Conservation (phyloP, 2,888 invertebrate genomes). For the Theodoxus fluviatilis region DNA sequence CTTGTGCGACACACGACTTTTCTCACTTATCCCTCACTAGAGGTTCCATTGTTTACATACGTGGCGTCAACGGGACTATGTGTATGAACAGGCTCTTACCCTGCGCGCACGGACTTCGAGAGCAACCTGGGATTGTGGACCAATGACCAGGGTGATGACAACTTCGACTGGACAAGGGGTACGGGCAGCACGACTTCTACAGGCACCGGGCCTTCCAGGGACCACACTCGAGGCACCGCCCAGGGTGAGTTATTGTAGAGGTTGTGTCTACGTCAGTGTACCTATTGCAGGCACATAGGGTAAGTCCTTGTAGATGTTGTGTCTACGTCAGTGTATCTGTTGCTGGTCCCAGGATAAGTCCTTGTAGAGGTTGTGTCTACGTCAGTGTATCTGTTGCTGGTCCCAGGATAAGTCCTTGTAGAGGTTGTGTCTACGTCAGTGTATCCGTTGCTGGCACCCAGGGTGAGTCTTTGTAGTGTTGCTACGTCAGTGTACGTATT, state of each 20-base stretch:
- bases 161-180: conserved; percentile 55
- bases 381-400: background rate
- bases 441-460: background rate
- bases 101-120: conserved; percentile 60
- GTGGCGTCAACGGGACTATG: too few species aligned
- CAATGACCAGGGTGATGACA: conserved; percentile 46
- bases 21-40: too few species aligned
- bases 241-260: conserved; percentile 36
- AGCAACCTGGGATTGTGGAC: conserved; percentile 53
- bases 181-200: conserved; percentile 43
- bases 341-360: background rate
- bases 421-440: background rate
- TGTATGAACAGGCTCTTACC: conserved; percentile 41
- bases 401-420: background rate
- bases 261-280: background rate
- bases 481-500: background rate
- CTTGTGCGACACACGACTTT: too few species aligned
- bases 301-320: background rate
- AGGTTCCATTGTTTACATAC: too few species aligned
- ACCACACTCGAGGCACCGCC: conserved; percentile 51
- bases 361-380: background rate
- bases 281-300: background rate
- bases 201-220: conserved; percentile 53
- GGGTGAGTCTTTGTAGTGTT: background rate
- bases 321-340: background rate